Evolutionary conservation across 1,140 invertebrate species (phyloP), one percentile per base, ranked within the genome.

Genomic region (Habropoda laboriosa): DNA sequence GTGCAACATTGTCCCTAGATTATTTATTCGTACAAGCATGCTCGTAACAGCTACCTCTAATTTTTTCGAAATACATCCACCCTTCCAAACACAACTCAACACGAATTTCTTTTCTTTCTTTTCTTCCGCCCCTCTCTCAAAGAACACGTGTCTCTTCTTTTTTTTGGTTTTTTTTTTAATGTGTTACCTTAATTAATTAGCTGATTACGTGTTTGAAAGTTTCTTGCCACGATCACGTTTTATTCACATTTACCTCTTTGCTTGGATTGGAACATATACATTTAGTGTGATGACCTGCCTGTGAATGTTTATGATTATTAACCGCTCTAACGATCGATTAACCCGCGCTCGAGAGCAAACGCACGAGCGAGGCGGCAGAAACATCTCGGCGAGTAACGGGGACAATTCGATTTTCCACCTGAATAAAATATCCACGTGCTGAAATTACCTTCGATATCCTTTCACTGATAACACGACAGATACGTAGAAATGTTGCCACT

Each of bases 231-330:
- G 47, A 51, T 75, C 51, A 61, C 68, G 64, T 66, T 81, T n/a
- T 68, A 74, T 16, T 82, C 68, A 75, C 68, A 82, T 86, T 84
- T 86, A 81, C 63, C 60, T n/a, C 30, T 60, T 85, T 84, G 89
- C 89, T 89, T 88, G 82, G 49, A 79, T 74, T 82, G 70, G 16
- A 71, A 82, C 27, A 83, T 42, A 81, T 81, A 73, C 49, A 67
- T 86, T n/a, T 87, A 85, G 79, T 88, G 82, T 60, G 61, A 89
- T 90, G 83, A 87, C 35, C 67, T 89, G 88, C 86, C 81, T 89
- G 87, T 88, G 86, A 86, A 89, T 90, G 82, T 89, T 71, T 89
- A 87, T 74, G 49, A 85, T 73, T 49, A 63, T 75, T 60, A 53
- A 75, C 47, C 45, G 21, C 16, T 35, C 30, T 24, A 32, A 66